These are phyloP conservation scores for Cheilosia soror DNA, from an alignment of 2,888 invertebrate species.

Conservation along the genomic window DNA sequence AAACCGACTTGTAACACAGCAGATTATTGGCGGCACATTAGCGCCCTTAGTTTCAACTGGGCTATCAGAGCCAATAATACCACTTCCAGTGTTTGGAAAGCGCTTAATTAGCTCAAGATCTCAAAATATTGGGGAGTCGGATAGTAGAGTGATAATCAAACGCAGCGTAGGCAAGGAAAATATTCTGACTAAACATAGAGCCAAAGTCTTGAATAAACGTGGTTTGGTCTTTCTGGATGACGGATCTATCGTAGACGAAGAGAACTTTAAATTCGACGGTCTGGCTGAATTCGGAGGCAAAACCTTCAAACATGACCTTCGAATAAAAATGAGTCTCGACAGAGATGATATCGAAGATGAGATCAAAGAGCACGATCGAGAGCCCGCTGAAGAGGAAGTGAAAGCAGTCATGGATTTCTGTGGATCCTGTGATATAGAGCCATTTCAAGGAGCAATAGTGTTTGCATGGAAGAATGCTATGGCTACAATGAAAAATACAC, in stretches of 20 bases:
- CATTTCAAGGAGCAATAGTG: constrained; percentile 91
- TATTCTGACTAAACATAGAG: not conserved
- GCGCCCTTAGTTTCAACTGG: constrained; percentile 57
- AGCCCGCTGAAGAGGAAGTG: constrained; percentile 93
- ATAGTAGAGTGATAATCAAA: constrained; percentile 81
- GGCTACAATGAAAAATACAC: constrained; percentile 80
- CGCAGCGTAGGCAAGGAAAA: constrained; percentile 66
- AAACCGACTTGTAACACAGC: constrained; percentile 85
- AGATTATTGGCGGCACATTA: constrained; percentile 82
- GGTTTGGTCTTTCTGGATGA: constrained; percentile 88
- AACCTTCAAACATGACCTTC: constrained; percentile 87
- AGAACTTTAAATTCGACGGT: constrained; percentile 84
- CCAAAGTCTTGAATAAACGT: constrained; percentile 85
- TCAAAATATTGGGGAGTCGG: constrained; percentile 85
- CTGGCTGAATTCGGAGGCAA: constrained; percentile 89
- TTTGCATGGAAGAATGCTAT: constrained; percentile 89
- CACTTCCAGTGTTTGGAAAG: constrained; percentile 77
- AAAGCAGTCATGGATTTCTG: constrained; percentile 91
- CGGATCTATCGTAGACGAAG: constrained; percentile 87
- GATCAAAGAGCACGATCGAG: constrained; percentile 88
- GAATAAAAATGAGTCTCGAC: constrained; percentile 79
- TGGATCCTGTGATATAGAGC: constrained; percentile 90
- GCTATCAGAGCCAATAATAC: constrained; percentile 35
- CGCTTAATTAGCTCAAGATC: constrained; percentile 84
- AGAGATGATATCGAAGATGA: constrained; percentile 79